Evolutionary conservation across 2,113 vertebrate genomes (phyloP).

Genomic region (Peucedramus taeniatus): DNA sequence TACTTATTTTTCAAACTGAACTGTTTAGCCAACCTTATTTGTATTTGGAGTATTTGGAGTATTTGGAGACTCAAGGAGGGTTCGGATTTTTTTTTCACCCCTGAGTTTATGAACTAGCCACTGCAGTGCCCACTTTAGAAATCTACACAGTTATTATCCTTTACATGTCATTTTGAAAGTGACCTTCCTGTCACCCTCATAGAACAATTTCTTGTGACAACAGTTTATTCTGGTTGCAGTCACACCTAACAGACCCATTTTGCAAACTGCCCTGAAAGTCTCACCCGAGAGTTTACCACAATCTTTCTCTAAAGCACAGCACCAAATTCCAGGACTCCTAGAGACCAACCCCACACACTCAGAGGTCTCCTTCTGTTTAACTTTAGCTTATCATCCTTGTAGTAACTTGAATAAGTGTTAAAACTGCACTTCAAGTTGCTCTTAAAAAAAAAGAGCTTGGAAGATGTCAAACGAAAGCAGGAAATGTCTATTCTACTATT

Average conservation of each 20-base stretch:
- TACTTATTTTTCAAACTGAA: not conserved
- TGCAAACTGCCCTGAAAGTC: not conserved
- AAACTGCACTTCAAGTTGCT: conserved; percentile 11
- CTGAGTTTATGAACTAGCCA: not conserved
- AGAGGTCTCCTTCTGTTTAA: conserved; percentile 53
- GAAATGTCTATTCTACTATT: conserved; percentile 44
- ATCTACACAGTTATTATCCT: not conserved
- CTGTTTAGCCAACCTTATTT: not conserved
- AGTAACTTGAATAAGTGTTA: conserved; percentile 34
- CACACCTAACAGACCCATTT: not conserved
- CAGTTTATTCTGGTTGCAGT: not conserved
- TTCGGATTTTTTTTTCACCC: not conserved
- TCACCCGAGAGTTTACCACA: not conserved
- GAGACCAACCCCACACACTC: conserved; percentile 42
- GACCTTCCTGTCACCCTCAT: not conserved
- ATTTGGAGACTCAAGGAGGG: not conserved
- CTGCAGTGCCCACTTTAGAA: not conserved
- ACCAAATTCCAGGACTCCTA: conserved; percentile 46
- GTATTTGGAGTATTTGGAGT: no score
- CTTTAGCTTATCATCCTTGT: conserved; percentile 29
- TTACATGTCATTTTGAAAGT: not conserved
- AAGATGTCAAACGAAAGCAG: conserved; percentile 31
- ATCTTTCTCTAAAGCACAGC: not conserved
- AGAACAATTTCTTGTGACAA: not conserved
- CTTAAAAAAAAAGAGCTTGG: not conserved